These are phyloP conservation scores for Ovibos moschatus DNA, from an alignment of 2,113 vertebrate genomes.

Conservation along the genomic window DNA sequence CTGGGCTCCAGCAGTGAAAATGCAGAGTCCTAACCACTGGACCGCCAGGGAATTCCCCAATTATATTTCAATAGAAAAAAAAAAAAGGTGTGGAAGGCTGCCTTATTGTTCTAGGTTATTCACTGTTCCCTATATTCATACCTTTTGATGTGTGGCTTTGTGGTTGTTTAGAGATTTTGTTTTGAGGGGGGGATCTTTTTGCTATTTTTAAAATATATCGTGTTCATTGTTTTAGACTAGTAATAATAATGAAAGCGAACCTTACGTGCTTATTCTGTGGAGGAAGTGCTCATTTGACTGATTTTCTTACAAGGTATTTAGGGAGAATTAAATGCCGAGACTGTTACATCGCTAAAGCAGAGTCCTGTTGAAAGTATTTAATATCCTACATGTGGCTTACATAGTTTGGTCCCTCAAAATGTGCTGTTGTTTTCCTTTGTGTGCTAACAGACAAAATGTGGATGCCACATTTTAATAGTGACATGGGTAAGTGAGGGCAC, in stretches of 20 bases:
- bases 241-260: not conserved
- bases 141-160: not conserved
- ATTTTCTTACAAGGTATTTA: not conserved
- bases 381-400: not conserved
- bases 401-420: not conserved
- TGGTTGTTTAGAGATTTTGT: not conserved
- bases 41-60: not conserved
- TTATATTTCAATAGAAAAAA: not conserved
- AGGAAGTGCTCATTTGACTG: not conserved
- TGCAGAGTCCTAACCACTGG: not conserved
- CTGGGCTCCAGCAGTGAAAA: not conserved
- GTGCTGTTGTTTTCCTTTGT: slow-evolving; percentile 13
- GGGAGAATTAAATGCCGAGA: not conserved
- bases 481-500: not conserved
- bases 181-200: not conserved
- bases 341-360: not conserved
- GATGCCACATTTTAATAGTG: slow-evolving; percentile 33
- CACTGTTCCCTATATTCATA: not conserved
- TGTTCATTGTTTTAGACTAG: slow-evolving; percentile 3
- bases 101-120: not conserved
- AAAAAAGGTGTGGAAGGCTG: not conserved
- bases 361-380: not conserved
- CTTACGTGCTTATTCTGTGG: not conserved
- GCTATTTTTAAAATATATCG: not conserved
- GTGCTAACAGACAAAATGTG: slow-evolving; percentile 28